Percentiles rank a stretch among this genome's conserved stretches.
Evolutionary conservation across 2,797 vertebrate species (phyloP).

Genomic region (Tympanoctomys barrerae): DNA sequence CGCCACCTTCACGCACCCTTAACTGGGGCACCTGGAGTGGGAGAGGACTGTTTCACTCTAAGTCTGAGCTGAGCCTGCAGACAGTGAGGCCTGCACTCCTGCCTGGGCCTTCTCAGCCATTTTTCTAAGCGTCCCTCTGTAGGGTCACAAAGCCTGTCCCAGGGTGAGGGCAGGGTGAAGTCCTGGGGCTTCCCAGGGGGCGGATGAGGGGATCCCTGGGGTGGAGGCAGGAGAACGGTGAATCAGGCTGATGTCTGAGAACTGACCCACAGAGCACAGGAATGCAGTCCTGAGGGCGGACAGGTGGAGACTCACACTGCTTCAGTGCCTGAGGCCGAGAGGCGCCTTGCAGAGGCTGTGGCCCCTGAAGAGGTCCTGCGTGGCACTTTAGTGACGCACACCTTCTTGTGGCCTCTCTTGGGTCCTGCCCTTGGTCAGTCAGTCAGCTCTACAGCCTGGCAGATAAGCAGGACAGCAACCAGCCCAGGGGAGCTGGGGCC

Average conservation of each 20-base stretch:
- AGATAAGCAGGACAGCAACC: not conserved
- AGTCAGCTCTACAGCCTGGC: not conserved
- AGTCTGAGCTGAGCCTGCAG: not conserved
- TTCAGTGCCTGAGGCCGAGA: not conserved
- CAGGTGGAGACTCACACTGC: too few relatives aligned
- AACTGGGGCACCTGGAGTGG: not conserved
- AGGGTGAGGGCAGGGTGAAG: not conserved
- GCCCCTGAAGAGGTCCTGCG: not conserved
- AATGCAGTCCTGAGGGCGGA: rapidly evolving
- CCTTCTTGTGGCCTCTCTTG: not conserved
- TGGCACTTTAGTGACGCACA: rapidly evolving
- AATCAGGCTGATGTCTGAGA: rapidly evolving
- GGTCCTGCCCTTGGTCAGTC: not conserved
- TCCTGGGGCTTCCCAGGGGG: not conserved
- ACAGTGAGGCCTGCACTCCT: rapidly evolving
- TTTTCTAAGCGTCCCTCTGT: not conserved
- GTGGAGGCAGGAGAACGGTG: not conserved
- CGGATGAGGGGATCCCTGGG: rapidly evolving
- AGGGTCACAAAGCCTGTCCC: rapidly evolving
- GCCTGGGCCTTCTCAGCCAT: too few relatives aligned
- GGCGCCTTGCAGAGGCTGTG: not conserved
- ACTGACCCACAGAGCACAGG: rapidly evolving
- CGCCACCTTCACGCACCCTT: rapidly evolving
- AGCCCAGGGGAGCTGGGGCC: too few relatives aligned
- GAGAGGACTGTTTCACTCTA: not conserved